Evolutionary conservation across 2,888 invertebrate species (phyloP), one percentile per base, ranked within the genome.

Genomic region (Drosophila lacicola): DNA sequence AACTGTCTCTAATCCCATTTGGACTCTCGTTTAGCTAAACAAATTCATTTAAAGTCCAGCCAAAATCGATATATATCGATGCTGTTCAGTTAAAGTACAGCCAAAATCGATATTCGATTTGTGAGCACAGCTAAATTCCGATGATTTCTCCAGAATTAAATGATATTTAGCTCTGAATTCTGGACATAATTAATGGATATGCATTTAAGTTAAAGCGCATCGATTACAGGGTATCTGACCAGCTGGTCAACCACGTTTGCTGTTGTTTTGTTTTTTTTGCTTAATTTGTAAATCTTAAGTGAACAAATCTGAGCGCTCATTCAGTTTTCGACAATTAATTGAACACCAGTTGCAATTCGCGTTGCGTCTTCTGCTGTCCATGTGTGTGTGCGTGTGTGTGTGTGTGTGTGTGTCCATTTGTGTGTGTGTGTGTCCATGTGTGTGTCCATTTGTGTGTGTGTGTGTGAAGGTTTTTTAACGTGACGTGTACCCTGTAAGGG

Each of bases 271-370:
- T 57, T 54, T 17, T 46, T 33, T 17, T 46, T 33, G 21, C 63
- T 73, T 70, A 68, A 68, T 62, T 67, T 70, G 67, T 80, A 62
- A 64, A 70, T 74, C 47, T 50, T 80, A 63, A 63, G 65, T 72
- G 65, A 60, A 66, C 73, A 73, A 74, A 77, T 64, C 70, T 67
- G 46, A 70, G 47, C 49, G 50, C 49, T 29, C 53, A 73, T 50
- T 73, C 51, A 58, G 46, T 63, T 68, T 55, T 37, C 36, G 56
- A 64, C 78, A 77, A 77, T 77, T 82, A 77, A 70, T 75, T 81
- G 79, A 66, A 68, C 75, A 65, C 75, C 54, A 62, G 60, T 47
- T 49, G 56, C 37, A 51, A 36, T 19, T n/a, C 46, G 34, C 1
- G 36, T 21, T 29, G 5, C 29, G 19, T 50, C 8, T 14, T 19